Evolutionary conservation across 2,888 invertebrate species (phyloP).

Genomic region (Drosophila paranaensis): DNA sequence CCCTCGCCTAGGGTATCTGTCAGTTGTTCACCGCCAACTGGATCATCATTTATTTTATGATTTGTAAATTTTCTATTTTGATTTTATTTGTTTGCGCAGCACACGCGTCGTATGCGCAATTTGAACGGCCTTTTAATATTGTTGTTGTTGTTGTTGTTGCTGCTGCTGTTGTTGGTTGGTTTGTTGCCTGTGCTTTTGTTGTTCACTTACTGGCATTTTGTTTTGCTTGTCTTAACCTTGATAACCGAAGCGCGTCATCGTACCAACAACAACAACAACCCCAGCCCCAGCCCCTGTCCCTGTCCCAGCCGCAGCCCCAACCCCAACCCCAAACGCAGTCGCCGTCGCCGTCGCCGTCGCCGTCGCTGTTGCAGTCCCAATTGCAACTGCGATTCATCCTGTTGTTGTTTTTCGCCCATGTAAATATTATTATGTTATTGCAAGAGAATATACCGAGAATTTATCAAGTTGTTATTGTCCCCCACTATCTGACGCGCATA

Average conservation of each 20-base stretch:
- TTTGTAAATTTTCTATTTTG: constrained; percentile 7
- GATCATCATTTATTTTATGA: not conserved
- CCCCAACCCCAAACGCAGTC: not conserved
- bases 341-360: not conserved
- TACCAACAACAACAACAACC: not conserved
- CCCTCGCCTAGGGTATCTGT: not conserved
- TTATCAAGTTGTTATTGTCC: constrained; percentile 37
- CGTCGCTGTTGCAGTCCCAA: not conserved
- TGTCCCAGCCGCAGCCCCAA: not conserved
- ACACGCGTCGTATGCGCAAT: constrained; percentile 65
- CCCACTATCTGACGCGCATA: not conserved
- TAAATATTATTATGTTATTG: constrained; percentile 48
- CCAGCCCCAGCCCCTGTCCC: not conserved
- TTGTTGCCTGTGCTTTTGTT: constrained; percentile 26
- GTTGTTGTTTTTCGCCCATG: constrained; percentile 23
- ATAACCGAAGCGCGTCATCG: constrained; percentile 52
- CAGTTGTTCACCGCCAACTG: not conserved
- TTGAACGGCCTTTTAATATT: constrained; percentile 21
- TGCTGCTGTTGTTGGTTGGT: not conserved
- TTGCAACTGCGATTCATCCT: constrained; percentile 34
- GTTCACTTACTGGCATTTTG: constrained; percentile 48
- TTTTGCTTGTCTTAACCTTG: constrained; percentile 60
- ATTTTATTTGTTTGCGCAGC: constrained; percentile 26
- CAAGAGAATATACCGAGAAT: not conserved
- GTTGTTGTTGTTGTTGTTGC: constrained; percentile 8